Percentiles rank a stretch among this genome's conserved stretches.
Evolutionary conservation across 2,888 invertebrate genomes (phyloP).

Genomic region (Oegoconia quadripuncta): DNA sequence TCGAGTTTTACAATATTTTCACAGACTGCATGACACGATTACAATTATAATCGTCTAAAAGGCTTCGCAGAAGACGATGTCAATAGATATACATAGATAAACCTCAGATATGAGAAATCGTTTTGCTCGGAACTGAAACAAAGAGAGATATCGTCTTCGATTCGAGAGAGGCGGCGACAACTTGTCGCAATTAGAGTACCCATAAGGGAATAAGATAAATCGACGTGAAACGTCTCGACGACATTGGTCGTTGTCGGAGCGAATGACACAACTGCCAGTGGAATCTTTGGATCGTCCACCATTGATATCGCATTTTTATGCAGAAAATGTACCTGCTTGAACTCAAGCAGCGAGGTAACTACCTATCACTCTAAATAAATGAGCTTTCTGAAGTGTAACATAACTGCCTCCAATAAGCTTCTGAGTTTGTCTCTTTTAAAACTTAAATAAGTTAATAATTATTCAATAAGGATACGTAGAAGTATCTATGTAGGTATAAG

Average conservation of each 20-base stretch:
- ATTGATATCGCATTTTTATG: conserved; percentile 28
- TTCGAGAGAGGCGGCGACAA: conserved; percentile 28
- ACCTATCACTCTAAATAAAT: too few relatives aligned
- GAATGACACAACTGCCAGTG: conserved; percentile 30
- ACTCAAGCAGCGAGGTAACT: too few relatives aligned
- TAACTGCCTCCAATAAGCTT: too few relatives aligned
- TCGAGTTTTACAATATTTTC: too few relatives aligned
- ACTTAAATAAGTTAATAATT: too few relatives aligned
- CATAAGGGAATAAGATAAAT: conserved; percentile 37
- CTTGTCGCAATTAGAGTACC: conserved; percentile 44
- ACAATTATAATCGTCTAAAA: too few relatives aligned
- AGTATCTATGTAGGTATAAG: too few relatives aligned
- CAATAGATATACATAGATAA: background rate
- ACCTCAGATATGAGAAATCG: conserved; percentile 12
- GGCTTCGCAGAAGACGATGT: background rate
- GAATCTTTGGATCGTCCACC: conserved; percentile 37
- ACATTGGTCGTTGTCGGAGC: conserved; percentile 18
- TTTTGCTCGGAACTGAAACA: conserved; percentile 8
- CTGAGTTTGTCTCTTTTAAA: too few relatives aligned
- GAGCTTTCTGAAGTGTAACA: too few relatives aligned
- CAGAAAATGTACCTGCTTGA: too few relatives aligned
- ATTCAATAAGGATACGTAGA: too few relatives aligned
- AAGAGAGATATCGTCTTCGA: conserved; percentile 12
- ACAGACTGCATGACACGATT: too few relatives aligned
- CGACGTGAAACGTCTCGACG: conserved; percentile 22